Percentiles rank a stretch among this genome's conserved stretches.
phyloP scores from a whole-genome alignment of 2,113 vertebrate species.

The Lepus timidus region DNA sequence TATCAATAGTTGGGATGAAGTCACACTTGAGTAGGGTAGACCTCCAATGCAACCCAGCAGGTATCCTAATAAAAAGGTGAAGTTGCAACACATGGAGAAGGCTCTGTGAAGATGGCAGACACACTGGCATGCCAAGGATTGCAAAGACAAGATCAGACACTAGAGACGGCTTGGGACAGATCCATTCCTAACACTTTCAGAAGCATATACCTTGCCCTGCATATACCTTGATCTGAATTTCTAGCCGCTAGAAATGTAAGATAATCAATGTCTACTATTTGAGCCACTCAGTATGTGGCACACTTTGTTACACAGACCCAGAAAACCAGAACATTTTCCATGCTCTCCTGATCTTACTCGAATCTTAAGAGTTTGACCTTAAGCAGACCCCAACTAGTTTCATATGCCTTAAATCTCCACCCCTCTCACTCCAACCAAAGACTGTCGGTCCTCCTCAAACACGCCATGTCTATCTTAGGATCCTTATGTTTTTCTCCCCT shows the following conservation, averaged over 20 bases:
- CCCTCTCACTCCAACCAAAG: neutral
- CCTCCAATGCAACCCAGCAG: neutral
- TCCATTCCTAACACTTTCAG: neutral
- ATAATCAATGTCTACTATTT: neutral
- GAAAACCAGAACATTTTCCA: neutral
- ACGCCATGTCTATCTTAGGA: no score
- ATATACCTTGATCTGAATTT: no score
- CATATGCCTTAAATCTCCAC: neutral
- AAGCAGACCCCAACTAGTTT: neutral
- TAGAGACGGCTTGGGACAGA: neutral
- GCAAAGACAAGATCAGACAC: neutral
- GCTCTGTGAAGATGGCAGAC: neutral
- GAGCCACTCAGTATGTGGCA: neutral
- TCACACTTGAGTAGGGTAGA: neutral
- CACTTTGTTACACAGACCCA: neutral
- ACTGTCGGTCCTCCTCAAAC: neutral
- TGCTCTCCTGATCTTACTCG: neutral
- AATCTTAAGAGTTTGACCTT: neutral
- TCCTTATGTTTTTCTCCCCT: neutral
- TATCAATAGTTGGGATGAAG: neutral
- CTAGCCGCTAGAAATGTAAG: neutral
- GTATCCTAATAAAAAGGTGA: neutral
- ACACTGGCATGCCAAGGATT: neutral
- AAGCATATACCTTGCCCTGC: neutral
- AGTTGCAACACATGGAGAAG: neutral